A percentile compares a stretch with the other conserved stretches of the same genome.
These are phyloP conservation scores for Parazoanthus atlanticus DNA, from an alignment of 92 coral and sea anemone genomes.

Conservation along the genomic window DNA sequence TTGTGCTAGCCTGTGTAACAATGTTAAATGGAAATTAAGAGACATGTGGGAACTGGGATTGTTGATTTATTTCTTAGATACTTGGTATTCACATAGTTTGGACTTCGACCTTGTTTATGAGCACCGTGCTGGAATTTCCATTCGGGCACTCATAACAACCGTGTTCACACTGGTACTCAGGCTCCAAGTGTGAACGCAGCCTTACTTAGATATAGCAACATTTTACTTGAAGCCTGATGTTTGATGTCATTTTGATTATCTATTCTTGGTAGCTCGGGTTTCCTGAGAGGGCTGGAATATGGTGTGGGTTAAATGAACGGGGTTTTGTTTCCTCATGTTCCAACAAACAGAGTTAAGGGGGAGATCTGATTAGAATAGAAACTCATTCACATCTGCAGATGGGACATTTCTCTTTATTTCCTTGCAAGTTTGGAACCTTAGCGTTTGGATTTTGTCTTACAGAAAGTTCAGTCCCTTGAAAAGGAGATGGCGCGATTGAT, in stretches of 20 bases:
- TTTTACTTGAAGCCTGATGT: no score
- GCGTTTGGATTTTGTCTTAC: background rate
- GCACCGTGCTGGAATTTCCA: no score
- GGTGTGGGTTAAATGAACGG: background rate
- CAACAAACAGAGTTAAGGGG: background rate
- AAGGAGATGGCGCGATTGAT: constrained; percentile 62
- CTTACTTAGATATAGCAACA: no score
- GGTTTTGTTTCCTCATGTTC: background rate
- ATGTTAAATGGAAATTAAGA: no score
- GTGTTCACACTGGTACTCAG: no score
- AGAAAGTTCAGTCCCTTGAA: constrained; percentile 80
- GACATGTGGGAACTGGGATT: no score
- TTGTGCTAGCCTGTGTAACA: background rate
- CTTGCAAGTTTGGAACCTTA: background rate
- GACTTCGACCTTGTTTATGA: no score
- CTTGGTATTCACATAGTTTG: no score
- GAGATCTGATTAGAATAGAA: background rate
- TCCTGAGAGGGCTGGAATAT: background rate
- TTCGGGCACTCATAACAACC: no score
- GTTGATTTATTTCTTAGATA: no score
- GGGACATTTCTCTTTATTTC: background rate
- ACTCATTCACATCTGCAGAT: background rate
- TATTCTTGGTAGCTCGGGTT: background rate
- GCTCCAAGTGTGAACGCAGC: no score
- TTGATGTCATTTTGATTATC: background rate